Evolutionary conservation across 2,888 invertebrate species (phyloP), one percentile per base, ranked within the genome.

Genomic region (Dryobotodes eremita): DNA sequence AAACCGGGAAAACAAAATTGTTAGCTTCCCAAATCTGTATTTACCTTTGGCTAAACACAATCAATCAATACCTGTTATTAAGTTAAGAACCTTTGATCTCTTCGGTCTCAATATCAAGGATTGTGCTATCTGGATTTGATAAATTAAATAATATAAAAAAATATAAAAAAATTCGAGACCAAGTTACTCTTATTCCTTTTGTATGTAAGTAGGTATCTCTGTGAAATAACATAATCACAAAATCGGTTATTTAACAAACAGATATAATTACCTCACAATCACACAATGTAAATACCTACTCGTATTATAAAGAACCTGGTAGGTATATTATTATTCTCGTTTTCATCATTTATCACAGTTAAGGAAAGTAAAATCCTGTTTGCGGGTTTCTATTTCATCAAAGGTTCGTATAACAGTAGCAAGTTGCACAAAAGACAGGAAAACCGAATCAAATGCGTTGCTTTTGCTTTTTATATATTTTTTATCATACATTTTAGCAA

Each of bases 351-450:
- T n/a, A n/a, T n/a, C 59, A 23, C 17, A 42, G 11, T 20, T n/a
- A 7, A 11, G 7, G 65, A 70, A 61, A 75, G 62, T 75, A 65
- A 71, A 73, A 42, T 23, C 46, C 68, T 15, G 74, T 79, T 83
- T 26, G 5, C 1, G 20, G 68, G 31, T 65, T 71, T 62, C 36
- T 46, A 57, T 61, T 36, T 72, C 23, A 53, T 10, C 0, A 64
- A 42, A 42, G 17, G 31, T 62, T 57, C 17, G 10, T 31, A 23
- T 46, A 72, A 84, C 74, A 55, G 72, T 75, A 53, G 59, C 31
- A 53, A 61, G n/a, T 26, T 64, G 11, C n/a, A 78, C 69, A 88
- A 90, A 86, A 80, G 80, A 79, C 92, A 91, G 92, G 92, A 92
- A 91, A 91, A 91, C 89, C 86, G 75, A 75, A 71, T 72, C 71